Conservation (phyloP, 2,888 invertebrate genomes). For the Timema podura region DNA sequence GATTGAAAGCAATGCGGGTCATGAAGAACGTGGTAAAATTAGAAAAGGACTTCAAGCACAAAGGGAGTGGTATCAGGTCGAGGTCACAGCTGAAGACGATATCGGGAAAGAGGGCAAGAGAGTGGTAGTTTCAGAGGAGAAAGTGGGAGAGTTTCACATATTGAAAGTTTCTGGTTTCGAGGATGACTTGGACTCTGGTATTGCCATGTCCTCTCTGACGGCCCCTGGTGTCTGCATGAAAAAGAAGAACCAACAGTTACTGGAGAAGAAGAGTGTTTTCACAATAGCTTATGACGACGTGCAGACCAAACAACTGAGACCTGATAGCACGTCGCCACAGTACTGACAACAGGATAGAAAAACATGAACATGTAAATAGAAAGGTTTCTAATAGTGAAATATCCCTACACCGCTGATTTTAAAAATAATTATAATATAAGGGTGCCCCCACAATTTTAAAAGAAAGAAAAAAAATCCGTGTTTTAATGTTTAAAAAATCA, state of each 20-base stretch:
- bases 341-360: conserved; percentile 24
- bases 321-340: conserved; percentile 75
- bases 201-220: conserved; percentile 60
- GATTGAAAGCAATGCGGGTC: no score
- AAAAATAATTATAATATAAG: not conserved
- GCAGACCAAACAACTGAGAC: conserved; percentile 74
- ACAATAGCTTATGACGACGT: conserved; percentile 91
- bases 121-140: conserved; percentile 17
- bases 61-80: not conserved
- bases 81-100: not conserved
- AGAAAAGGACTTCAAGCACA: no score
- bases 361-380: not conserved
- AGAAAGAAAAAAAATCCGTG: not conserved
- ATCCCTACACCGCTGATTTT: not conserved
- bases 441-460: not conserved
- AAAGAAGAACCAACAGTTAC: conserved; percentile 43
- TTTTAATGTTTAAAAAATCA: not conserved
- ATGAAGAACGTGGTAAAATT: no score
- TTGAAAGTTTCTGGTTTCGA: conserved; percentile 43
- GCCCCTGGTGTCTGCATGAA: conserved; percentile 36
- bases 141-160: conserved; percentile 18
- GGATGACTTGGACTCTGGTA: conserved; percentile 73
- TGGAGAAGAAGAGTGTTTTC: conserved; percentile 88
- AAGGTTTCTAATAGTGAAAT: not conserved
- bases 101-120: no score